Percentiles rank a stretch among this genome's conserved stretches.
phyloP scores from a whole-genome alignment of 2,888 invertebrate genomes.

The Eristalis pertinax region DNA sequence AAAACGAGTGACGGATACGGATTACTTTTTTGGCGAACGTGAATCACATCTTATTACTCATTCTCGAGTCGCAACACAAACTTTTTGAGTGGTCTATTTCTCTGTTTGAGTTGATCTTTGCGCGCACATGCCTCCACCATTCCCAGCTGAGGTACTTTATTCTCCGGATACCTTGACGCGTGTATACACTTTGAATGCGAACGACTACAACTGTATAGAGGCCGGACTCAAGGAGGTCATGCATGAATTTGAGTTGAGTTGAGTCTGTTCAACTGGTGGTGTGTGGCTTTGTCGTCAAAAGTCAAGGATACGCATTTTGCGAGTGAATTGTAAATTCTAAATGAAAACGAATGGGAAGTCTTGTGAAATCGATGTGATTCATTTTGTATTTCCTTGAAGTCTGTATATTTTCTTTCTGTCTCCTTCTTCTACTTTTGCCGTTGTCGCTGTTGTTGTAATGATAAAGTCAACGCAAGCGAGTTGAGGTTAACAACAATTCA shows the following conservation, averaged over 20 bases:
- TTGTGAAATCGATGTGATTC: constrained; percentile 20
- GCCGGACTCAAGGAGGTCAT: constrained; percentile 33
- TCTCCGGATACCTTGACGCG: constrained; percentile 15
- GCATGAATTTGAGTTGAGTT: constrained; percentile 38
- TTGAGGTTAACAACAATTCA: constrained; percentile 47
- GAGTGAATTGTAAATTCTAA: constrained; percentile 28
- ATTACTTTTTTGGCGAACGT: constrained; percentile 26
- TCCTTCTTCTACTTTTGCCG: too few relatives aligned
- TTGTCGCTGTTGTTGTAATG: neutral
- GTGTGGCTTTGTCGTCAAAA: constrained; percentile 43
- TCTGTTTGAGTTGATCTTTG: constrained; percentile 24
- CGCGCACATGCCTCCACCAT: neutral
- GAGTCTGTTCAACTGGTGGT: neutral
- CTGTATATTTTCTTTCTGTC: neutral
- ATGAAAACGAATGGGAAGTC: constrained; percentile 17
- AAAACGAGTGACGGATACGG: constrained; percentile 6
- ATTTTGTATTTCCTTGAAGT: constrained; percentile 31
- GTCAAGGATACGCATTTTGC: constrained; percentile 43
- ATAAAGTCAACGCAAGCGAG: constrained; percentile 8
- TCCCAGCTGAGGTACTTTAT: neutral
- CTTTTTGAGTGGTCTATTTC: neutral
- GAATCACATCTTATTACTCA: constrained; percentile 50
- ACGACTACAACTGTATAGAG: neutral
- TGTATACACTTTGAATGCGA: constrained; percentile 1
- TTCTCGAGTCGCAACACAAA: neutral